Conservation (phyloP, 64 coral and sea anemone genomes). For the Dendronephthya gigantea region DNA sequence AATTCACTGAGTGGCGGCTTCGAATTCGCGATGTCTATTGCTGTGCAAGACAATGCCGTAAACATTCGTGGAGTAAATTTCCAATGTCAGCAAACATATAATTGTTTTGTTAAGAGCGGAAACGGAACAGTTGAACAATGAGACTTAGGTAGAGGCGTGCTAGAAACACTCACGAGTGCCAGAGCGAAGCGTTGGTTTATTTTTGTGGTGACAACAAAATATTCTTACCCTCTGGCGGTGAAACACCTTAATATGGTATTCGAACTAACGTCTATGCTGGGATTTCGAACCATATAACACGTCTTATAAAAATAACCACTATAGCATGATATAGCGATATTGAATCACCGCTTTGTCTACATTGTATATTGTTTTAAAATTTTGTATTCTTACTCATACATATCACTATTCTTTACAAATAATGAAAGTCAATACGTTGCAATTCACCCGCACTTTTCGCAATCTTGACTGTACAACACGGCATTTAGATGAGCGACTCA, state of each 20-base stretch:
- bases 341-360: neutral
- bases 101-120: neutral
- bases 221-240: neutral
- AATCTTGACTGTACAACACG: neutral
- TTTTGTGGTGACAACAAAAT: neutral
- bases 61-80: neutral
- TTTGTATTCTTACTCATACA: neutral
- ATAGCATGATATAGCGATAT: neutral
- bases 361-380: neutral
- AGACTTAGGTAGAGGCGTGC: neutral
- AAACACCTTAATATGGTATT: too few relatives aligned
- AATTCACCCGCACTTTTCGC: neutral
- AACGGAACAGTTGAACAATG: neutral
- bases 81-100: neutral
- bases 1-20: neutral
- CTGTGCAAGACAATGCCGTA: neutral
- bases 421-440: neutral
- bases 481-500: neutral
- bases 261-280: too few relatives aligned
- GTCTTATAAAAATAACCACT: neutral
- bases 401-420: neutral
- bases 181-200: neutral
- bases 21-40: neutral
- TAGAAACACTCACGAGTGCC: neutral
- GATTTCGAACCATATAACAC: neutral